Evolutionary conservation across 64 coral and sea anemone genomes (phyloP).

Genomic region (Montipora foliosa): DNA sequence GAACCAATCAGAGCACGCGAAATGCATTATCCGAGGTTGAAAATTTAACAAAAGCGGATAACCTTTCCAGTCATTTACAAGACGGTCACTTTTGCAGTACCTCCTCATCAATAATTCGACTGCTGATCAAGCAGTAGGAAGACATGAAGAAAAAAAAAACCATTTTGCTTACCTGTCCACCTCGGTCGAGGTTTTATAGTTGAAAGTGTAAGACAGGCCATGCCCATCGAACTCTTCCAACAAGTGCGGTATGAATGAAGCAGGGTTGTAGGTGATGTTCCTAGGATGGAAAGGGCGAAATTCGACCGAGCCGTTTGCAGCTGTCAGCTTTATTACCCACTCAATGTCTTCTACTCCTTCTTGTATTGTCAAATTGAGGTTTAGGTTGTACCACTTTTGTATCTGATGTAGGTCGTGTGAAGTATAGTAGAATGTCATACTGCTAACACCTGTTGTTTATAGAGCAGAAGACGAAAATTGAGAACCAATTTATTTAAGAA

Average conservation of each 20-base stretch:
- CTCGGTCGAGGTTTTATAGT: conserved; percentile 42
- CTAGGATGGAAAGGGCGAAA: conserved; percentile 43
- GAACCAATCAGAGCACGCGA: too few relatives aligned
- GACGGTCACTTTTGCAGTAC: too few relatives aligned
- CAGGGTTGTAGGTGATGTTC: conserved; percentile 28
- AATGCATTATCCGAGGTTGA: too few relatives aligned
- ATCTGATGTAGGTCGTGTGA: background rate
- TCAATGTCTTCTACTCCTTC: too few relatives aligned
- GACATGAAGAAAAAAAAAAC: background rate
- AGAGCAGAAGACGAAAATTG: too few relatives aligned
- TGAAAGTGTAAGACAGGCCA: conserved; percentile 58
- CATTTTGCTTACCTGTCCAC: conserved; percentile 19
- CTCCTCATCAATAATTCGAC: too few relatives aligned
- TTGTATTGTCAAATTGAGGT: conserved; percentile 47
- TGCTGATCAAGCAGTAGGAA: background rate
- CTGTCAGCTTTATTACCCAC: conserved; percentile 47
- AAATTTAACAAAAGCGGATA: too few relatives aligned
- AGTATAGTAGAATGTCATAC: conserved; percentile 52
- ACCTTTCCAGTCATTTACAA: too few relatives aligned
- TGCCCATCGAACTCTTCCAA: conserved; percentile 58
- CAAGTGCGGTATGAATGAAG: conserved; percentile 47
- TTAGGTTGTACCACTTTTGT: conserved; percentile 23
- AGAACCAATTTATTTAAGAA: background rate
- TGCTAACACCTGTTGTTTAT: conserved; percentile 20
- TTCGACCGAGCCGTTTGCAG: conserved; percentile 30